Evolutionary conservation across 2,888 invertebrate species (phyloP).

Genomic region (Sipha maydis): DNA sequence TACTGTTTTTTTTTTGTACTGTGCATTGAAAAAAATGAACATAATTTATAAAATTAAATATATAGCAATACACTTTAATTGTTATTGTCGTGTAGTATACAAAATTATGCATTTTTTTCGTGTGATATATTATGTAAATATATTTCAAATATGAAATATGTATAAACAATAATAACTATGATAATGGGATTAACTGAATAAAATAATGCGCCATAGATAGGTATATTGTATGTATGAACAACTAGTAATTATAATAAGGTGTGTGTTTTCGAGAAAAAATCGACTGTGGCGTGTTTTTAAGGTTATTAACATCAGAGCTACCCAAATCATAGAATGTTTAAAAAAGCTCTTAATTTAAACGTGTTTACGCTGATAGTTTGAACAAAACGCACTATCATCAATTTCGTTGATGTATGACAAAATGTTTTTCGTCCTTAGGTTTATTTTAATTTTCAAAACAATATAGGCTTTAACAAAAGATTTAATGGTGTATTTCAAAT

Average conservation of each 20-base stretch:
- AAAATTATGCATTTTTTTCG: not conserved
- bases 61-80: not conserved
- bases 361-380: constrained; percentile 25
- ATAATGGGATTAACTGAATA: constrained; percentile 50
- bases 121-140: not conserved
- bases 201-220: constrained; percentile 12
- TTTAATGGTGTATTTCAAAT: not conserved
- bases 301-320: constrained; percentile 44
- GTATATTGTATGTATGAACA: not conserved
- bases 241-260: constrained; percentile 35
- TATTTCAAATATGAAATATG: constrained; percentile 23
- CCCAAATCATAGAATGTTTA: constrained; percentile 33
- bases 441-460: constrained; percentile 24
- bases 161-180: constrained; percentile 13
- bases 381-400: constrained; percentile 22
- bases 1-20: not conserved
- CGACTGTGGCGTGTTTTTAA: constrained; percentile 31
- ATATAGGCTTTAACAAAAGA: not conserved
- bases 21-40: not conserved
- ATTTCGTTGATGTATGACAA: constrained; percentile 12
- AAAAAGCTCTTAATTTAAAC: constrained; percentile 41
- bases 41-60: not conserved
- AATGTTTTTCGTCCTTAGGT: constrained; percentile 24
- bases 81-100: constrained; percentile 3
- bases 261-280: constrained; percentile 41